phyloP scores from a whole-genome alignment of 2,113 vertebrate species.

The Lasiurus borealis region DNA sequence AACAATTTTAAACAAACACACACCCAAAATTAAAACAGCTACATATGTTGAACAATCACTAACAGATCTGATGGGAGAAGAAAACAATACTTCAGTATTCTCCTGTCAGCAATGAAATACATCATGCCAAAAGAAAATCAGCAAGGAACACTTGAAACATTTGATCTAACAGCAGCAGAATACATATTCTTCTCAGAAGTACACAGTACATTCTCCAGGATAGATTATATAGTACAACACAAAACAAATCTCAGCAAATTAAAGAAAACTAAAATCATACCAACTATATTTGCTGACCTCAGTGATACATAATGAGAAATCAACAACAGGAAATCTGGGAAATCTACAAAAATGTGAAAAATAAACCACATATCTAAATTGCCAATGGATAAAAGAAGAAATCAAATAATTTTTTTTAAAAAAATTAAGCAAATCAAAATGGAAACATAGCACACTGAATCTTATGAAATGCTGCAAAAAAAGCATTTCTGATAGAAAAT shows the following conservation, averaged over 20 bases:
- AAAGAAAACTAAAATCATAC: neutral
- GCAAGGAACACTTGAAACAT: neutral
- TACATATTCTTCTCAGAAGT: neutral
- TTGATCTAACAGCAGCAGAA: neutral
- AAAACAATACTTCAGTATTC: neutral
- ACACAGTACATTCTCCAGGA: neutral
- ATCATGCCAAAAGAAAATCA: constrained; percentile 2
- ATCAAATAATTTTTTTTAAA: neutral
- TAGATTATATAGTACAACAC: neutral
- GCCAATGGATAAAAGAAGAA: neutral
- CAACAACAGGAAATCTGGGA: neutral
- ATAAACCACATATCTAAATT: neutral
- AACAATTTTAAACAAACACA: neutral
- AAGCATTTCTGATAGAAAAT: neutral
- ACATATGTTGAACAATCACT: neutral
- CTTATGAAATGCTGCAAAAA: neutral
- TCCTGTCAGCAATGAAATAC: neutral
- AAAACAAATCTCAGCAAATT: neutral
- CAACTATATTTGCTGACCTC: neutral
- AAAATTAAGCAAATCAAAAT: neutral
- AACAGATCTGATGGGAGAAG: neutral
- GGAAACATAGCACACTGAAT: neutral
- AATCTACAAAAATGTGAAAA: neutral
- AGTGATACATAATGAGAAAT: neutral
- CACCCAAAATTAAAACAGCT: neutral